Evolutionary conservation across 2,797 vertebrate genomes (phyloP), one percentile per base, ranked within the genome.

Genomic region (Netta rufina): DNA sequence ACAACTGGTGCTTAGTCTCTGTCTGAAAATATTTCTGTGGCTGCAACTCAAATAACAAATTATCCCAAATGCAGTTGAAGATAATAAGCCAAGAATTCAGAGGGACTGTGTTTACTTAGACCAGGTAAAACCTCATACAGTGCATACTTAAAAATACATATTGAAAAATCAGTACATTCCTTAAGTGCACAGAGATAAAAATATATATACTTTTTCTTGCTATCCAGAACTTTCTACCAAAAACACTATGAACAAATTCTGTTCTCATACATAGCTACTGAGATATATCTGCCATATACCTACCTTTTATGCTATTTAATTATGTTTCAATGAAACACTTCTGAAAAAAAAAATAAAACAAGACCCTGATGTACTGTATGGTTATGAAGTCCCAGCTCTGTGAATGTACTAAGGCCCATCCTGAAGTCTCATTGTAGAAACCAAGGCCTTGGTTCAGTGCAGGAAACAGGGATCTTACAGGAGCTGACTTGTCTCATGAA

Each of bases 331-430:
- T 15, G 3, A 85, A 86, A 71, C 10, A 38, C 11, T 66, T 32
- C 4, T 5, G 38, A 76, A 79, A 74, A 78, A 78, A 79, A 25
- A 77, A 79, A 62, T 61, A 84, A 53, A 93, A 53, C 39, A 58
- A 62, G 12, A 5, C 5, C 28, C 4, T 2, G 3, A 1, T 11
- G 6, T 14, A 41, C 15, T 58, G 4, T 38, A 18, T 11, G 13
- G 8, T 60, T 43, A 51, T 62, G 21, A 79, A 69, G 11, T 64
- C 11, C 15, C 24, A 61, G 1, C 71, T 92, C 53, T 88, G 38
- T 18, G 33, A 70, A 58, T 14, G 22, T 20, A 22, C 19, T 33
- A n/a, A 5, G 6, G 30, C 22, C 24, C 38, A 15, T 38, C 12
- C 38, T 71, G 53, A 87, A 66, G 53, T 84, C 62, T 71, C 28